These are phyloP conservation scores for Trachurus trachurus DNA, from an alignment of 2,797 vertebrate species.

Conservation along the genomic window DNA sequence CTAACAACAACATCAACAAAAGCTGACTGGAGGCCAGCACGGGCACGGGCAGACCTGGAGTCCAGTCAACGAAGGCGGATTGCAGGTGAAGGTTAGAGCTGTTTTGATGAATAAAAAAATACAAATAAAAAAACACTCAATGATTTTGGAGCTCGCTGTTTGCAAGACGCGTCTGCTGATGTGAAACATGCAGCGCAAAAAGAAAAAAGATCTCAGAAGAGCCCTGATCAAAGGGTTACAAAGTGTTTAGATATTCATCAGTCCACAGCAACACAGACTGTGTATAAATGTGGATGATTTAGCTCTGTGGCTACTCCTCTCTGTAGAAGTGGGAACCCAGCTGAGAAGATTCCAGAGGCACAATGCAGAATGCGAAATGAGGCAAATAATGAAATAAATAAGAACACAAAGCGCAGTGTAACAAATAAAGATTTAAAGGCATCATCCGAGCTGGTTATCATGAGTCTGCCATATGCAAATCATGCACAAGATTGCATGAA, in stretches of 20 bases:
- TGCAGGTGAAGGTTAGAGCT: neutral
- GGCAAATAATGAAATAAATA: neutral
- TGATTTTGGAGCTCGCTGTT: neutral
- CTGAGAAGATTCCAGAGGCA: neutral
- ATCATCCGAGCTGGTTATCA: neutral
- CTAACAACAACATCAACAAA: neutral
- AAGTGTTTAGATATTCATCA: slow-evolving; percentile 17
- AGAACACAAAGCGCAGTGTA: neutral
- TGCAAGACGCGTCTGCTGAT: neutral
- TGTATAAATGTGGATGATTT: neutral
- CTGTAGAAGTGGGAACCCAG: neutral
- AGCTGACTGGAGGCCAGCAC: neutral
- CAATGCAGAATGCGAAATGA: neutral
- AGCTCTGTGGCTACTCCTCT: neutral
- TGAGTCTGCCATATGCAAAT: neutral
- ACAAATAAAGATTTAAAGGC: neutral
- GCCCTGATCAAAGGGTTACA: neutral
- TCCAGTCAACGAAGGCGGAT: neutral
- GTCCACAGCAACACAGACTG: neutral
- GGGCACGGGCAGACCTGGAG: neutral
- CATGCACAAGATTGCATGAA: neutral
- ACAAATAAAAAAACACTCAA: too few relatives aligned
- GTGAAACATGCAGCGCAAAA: neutral
- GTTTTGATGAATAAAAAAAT: neutral
- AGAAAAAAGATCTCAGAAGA: neutral